Evolutionary conservation across 1,140 invertebrate genomes (phyloP), one percentile per base, ranked within the genome.

Genomic region (Microplitis mediator): DNA sequence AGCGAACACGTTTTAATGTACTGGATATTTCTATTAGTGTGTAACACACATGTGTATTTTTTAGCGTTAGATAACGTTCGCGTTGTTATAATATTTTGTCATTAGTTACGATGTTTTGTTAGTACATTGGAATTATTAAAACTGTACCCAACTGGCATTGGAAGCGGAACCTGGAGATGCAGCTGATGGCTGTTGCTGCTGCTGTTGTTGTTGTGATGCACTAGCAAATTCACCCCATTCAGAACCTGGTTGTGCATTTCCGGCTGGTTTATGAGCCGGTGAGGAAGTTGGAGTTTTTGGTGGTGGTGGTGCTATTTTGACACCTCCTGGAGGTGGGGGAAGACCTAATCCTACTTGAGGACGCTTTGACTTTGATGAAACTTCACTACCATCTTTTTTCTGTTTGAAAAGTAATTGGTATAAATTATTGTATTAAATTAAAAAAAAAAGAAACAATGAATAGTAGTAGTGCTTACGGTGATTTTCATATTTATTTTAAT

Each of bases 401-500:
- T 96, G 77, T 54, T 6, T 0, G 63, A 13, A 85, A 81, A 23
- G 23, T 23, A 23, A 74, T 50, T 34, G 65, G 51, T 70, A 50
- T 16, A 66, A 67, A 69, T 60, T 56, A 58, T 32, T 36, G 62
- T 69, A 70, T 73, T 70, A 67, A 68, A 72, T 52, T 23, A 1
- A 23, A 23, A 23, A 23, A 23, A 23, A 23, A 13, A 58, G 34
- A 23, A 23, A 35, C 54, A 73, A 60, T 32, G 23, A 62, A 16
- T 50, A 51, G 8, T 8, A 65, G 35, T 35, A 68, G 34, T 85
- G 13, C 91, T 90, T 89, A 98, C 96, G 75, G 95, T 96, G 78
- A 99, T 97, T 88, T 96, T 96, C 94, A 97, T 97, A 83, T 99
- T 99, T 56, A 99, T 97, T 89, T 97, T 98, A 75, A 99, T 99